Conservation (phyloP, 1,140 invertebrate genomes). For the Tetramorium alpestre region DNA sequence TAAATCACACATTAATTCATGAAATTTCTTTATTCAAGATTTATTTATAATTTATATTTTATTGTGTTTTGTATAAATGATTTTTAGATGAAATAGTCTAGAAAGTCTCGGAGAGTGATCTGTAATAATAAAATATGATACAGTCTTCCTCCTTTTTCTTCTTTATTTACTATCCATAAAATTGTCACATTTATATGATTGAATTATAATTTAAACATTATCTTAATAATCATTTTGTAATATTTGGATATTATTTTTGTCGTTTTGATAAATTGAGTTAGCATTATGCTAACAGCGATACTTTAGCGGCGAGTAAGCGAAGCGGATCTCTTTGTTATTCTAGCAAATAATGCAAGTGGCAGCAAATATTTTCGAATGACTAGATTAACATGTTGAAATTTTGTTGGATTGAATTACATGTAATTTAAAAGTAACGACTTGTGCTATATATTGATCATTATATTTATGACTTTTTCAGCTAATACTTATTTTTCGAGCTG, state of each 20-base stretch:
- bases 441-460: not conserved
- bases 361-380: not conserved
- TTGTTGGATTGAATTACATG: not conserved
- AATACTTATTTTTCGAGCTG: not conserved
- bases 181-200: not conserved
- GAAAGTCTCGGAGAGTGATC: not conserved
- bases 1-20: not conserved
- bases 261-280: not conserved
- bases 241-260: slow-evolving; percentile 1
- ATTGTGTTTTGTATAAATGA: not conserved
- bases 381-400: not conserved
- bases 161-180: not conserved
- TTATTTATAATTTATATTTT: not conserved
- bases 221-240: not conserved
- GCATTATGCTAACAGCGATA: not conserved
- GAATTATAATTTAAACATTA: not conserved
- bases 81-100: not conserved
- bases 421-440: not conserved
- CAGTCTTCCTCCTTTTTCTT: not conserved
- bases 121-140: not conserved
- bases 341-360: not conserved
- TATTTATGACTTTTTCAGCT: not conserved
- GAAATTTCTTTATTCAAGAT: not conserved
- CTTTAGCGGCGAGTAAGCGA: not conserved
- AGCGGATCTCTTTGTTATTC: not conserved